Conservation (phyloP, 2,113 vertebrate species). For the Indicator indicator region DNA sequence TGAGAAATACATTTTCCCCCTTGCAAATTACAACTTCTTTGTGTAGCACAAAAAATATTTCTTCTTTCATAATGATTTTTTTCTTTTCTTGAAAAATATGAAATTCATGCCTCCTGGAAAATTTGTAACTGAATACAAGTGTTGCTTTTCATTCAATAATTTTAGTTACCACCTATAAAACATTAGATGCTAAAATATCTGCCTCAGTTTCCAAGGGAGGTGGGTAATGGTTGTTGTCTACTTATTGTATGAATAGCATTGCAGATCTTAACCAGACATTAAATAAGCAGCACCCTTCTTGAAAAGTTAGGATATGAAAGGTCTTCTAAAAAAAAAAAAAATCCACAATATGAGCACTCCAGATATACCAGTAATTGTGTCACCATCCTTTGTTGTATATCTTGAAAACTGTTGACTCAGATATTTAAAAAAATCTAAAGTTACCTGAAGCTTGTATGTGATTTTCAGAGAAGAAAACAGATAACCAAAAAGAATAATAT, state of each 20-base stretch:
- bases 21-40: not conserved
- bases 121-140: not conserved
- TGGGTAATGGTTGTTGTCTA: not conserved
- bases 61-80: not conserved
- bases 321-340: not conserved
- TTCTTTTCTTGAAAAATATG: not conserved
- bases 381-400: not conserved
- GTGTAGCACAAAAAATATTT: not conserved
- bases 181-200: not conserved
- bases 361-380: not conserved
- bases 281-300: not conserved
- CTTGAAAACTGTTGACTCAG: not conserved
- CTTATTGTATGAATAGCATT: accelerated
- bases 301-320: not conserved
- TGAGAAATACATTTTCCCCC: not conserved
- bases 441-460: not conserved
- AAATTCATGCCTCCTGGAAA: not conserved
- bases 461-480: not conserved
- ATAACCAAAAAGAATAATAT: not conserved
- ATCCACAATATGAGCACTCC: not conserved
- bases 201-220: not conserved
- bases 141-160: not conserved
- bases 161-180: not conserved
- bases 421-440: not conserved
- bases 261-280: not conserved